These are phyloP conservation scores for Aspidiotus destructor DNA, from an alignment of 2,888 invertebrate species.

Conservation along the genomic window DNA sequence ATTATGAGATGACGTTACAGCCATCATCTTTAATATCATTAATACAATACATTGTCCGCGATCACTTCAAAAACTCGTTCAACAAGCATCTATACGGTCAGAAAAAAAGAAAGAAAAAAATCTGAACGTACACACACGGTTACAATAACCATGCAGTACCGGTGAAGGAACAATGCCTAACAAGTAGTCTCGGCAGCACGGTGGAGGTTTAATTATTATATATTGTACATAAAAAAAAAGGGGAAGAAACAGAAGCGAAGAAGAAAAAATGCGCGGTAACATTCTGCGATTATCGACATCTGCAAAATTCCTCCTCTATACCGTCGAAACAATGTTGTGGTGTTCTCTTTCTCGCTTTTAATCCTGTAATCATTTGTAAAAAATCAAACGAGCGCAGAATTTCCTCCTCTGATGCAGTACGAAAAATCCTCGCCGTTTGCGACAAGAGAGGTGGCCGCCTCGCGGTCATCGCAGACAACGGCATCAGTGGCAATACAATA, in stretches of 20 bases:
- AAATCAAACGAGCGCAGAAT: not conserved
- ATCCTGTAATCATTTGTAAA: not conserved
- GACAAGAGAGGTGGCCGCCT: not conserved
- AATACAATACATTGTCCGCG: not conserved
- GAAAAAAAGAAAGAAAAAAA: too few relatives aligned
- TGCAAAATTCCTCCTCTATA: not conserved
- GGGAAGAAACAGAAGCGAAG: too few relatives aligned
- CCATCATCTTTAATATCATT: constrained; percentile 1
- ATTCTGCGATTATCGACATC: too few relatives aligned
- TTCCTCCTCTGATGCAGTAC: not conserved
- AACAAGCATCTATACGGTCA: too few relatives aligned
- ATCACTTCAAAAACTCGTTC: too few relatives aligned
- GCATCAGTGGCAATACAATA: constrained; percentile 2
- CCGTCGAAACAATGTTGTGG: not conserved
- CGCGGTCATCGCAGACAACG: not conserved
- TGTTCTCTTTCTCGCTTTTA: not conserved
- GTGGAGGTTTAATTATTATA: too few relatives aligned
- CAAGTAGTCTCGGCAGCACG: too few relatives aligned
- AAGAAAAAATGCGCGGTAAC: too few relatives aligned
- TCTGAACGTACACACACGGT: too few relatives aligned
- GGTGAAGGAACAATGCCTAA: too few relatives aligned
- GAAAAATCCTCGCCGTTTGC: not conserved
- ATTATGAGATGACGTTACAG: not conserved
- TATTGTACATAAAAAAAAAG: too few relatives aligned
- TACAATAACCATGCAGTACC: too few relatives aligned